These are phyloP conservation scores for Microctonus aethiopoides DNA, from an alignment of 2,888 invertebrate genomes.

Conservation along the genomic window DNA sequence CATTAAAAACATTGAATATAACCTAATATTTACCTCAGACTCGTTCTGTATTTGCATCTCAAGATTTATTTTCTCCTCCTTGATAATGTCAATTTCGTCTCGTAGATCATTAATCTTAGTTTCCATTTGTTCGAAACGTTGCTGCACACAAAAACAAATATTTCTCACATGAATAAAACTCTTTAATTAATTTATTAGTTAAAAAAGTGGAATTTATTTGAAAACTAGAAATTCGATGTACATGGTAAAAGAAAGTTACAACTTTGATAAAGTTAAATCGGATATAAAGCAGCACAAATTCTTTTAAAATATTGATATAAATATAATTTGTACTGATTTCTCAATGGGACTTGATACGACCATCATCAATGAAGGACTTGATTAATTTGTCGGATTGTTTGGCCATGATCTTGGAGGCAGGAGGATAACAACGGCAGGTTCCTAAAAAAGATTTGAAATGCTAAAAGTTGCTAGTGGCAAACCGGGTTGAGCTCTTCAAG, in stretches of 20 bases:
- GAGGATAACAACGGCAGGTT: conserved; percentile 59
- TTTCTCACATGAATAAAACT: conserved; percentile 53
- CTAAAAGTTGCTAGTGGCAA: not conserved
- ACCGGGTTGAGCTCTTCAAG: not conserved
- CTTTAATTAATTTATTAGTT: conserved; percentile 46
- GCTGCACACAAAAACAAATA: conserved; percentile 59
- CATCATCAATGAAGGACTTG: conserved; percentile 36
- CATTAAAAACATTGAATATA: too few relatives aligned
- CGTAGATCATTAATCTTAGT: conserved; percentile 62
- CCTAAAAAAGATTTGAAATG: conserved; percentile 55
- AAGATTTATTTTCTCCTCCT: conserved; percentile 59
- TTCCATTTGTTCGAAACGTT: conserved; percentile 66
- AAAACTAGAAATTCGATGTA: conserved; percentile 5
- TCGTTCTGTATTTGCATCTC: conserved; percentile 61
- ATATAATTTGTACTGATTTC: not conserved
- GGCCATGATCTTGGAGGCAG: conserved; percentile 60
- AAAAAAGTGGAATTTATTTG: not conserved
- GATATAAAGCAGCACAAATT: not conserved
- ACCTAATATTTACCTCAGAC: conserved; percentile 58
- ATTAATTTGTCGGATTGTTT: conserved; percentile 56
- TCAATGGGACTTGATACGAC: not conserved
- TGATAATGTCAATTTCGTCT: conserved; percentile 60
- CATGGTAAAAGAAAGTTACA: not conserved
- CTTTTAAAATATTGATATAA: not conserved
- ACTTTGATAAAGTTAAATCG: not conserved